Base-by-base conservation (phyloP, 1,140 invertebrate species). In the Acromyrmex heyeri region DNA sequence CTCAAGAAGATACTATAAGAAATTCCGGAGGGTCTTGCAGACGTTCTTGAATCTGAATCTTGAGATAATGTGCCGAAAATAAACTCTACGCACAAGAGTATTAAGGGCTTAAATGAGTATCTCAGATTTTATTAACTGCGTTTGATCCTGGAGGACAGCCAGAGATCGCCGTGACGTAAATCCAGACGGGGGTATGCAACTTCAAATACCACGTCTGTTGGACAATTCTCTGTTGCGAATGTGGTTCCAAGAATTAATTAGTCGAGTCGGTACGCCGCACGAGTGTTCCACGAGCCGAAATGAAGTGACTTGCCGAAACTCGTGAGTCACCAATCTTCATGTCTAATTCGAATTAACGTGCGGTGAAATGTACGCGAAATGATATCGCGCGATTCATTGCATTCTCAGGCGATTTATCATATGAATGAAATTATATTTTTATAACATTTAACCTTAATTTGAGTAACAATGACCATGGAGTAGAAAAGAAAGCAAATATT, bases 171-270 rank as follows among this genome's bases (percentile, higher is more conserved):
- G 76, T 67, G 61, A 78, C 73, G 50, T 57, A 30, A 73, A 79
- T 59, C 65, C 50, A 69, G 61, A 70, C 59, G 53, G 18, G 53
- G 27, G 3, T 69, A 12, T 48, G 18, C 59, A 67, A 24, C 21
- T 38, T 57, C 67, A 53, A 78, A 61, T 86, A 62, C 61, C 53
- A 50, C 30, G 14, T 44, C 34, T n/a, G 69, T 57, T n/a, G 14
- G 55, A 90, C 81, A 83, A 88, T 90, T 86, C 81, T 62, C 62
- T 24, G 18, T 55, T 48, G 64, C 61, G 44, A 55, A 79, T 65
- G 81, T 64, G 44, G 34, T 91, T 91, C 90, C 73, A 69, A 18
- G 90, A 91, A 91, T 91, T 90, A 88, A 90, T 91, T 88, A 81
- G 34, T 57, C 57, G 55, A 61, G 50, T 79, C 61, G 30, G 48